phyloP scores from a whole-genome alignment of 2,888 invertebrate genomes.

The Beris chalybata region DNA sequence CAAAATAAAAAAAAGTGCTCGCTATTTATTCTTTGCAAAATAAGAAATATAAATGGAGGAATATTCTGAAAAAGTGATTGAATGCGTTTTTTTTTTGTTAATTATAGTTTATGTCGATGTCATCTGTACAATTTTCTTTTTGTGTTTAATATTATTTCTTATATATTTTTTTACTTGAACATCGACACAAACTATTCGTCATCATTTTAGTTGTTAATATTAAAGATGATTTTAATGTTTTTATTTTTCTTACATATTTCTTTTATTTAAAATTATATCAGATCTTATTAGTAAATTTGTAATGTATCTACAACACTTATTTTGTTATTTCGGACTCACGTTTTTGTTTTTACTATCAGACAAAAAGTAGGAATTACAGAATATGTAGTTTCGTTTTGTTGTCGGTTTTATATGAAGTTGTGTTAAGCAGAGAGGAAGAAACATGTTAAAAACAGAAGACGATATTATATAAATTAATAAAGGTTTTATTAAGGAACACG shows the following conservation, averaged over 20 bases:
- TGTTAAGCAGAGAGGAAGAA: neutral
- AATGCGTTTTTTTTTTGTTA: too few species aligned
- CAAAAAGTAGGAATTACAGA: neutral
- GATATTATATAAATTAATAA: slow-evolving; percentile 2
- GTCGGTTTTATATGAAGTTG: neutral
- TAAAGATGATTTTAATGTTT: neutral
- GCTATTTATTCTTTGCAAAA: too few species aligned
- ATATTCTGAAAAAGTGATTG: too few species aligned
- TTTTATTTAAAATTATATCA: slow-evolving; percentile 7
- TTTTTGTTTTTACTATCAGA: slow-evolving; percentile 6
- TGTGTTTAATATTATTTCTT: slow-evolving; percentile 5
- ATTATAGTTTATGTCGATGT: slow-evolving; percentile 7
- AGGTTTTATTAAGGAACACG: too few species aligned
- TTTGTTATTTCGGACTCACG: slow-evolving; percentile 7
- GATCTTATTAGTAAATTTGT: slow-evolving; percentile 15
- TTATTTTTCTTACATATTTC: neutral
- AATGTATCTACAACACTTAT: slow-evolving; percentile 21
- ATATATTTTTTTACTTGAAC: slow-evolving; percentile 6
- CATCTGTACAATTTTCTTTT: slow-evolving; percentile 8
- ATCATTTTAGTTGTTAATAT: neutral
- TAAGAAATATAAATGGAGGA: too few species aligned
- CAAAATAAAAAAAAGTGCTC: too few species aligned
- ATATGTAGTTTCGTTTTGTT: neutral
- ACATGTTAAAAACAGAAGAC: neutral
- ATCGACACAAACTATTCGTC: neutral